These are phyloP conservation scores for Bradynema listronoti DNA, from an alignment of 1,140 invertebrate species.

Conservation along the genomic window DNA sequence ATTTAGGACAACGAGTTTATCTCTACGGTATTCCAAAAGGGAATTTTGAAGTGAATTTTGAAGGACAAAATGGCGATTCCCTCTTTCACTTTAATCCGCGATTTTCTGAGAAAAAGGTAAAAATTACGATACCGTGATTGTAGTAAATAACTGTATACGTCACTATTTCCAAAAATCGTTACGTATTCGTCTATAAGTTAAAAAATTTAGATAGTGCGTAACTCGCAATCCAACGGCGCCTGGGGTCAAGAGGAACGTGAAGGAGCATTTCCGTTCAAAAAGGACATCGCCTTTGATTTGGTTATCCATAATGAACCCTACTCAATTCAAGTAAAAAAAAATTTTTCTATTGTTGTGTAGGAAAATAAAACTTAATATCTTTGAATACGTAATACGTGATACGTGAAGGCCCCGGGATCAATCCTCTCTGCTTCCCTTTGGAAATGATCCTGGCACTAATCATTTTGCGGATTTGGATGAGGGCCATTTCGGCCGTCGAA, in stretches of 20 bases:
- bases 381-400: neutral
- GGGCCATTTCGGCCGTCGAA: neutral
- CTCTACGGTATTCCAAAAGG: constrained; percentile 55
- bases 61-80: constrained; percentile 39
- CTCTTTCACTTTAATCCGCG: constrained; percentile 56
- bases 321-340: constrained; percentile 41
- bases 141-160: neutral
- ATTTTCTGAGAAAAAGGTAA: constrained; percentile 44
- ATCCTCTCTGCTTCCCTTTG: neutral
- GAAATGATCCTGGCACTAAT: neutral
- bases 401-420: neutral
- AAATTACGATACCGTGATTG: neutral
- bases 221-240: constrained; percentile 30
- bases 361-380: neutral
- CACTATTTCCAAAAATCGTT: too few species aligned
- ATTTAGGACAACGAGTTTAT: constrained; percentile 42
- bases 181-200: too few species aligned
- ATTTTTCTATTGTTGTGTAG: neutral
- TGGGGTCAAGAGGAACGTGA: constrained; percentile 56
- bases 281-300: constrained; percentile 50
- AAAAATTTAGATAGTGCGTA: constrained; percentile 42
- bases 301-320: constrained; percentile 53
- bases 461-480: neutral
- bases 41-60: constrained; percentile 49
- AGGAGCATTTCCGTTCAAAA: constrained; percentile 52